A percentile compares a stretch with the other conserved stretches of the same genome.
phyloP scores from a whole-genome alignment of 2,797 vertebrate genomes.

The Danio tinwini region DNA sequence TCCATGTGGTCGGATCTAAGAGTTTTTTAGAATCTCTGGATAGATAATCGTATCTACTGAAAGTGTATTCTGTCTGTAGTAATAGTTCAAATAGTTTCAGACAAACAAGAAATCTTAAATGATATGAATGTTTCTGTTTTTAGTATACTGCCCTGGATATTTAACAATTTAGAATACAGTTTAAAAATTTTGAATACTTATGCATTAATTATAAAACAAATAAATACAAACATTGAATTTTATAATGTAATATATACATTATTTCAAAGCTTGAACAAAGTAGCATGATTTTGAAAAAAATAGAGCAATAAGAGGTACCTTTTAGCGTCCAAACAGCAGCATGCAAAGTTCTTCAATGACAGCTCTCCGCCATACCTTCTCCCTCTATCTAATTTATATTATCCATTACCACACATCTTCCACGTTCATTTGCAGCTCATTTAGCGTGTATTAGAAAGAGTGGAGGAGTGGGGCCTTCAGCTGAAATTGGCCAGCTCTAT shows the following conservation, averaged over 20 bases:
- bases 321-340: neutral
- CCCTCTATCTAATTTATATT: constrained; percentile 62
- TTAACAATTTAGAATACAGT: neutral
- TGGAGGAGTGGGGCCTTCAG: constrained; percentile 18
- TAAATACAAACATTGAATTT: too few relatives aligned
- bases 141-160: neutral
- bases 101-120: neutral
- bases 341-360: neutral
- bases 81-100: constrained; percentile 11
- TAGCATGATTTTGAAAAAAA: too few relatives aligned
- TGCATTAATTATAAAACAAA: too few relatives aligned
- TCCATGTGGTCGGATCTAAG: constrained; percentile 45
- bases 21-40: constrained; percentile 31
- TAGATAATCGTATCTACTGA: neutral
- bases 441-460: constrained; percentile 54
- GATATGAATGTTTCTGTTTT: too few relatives aligned
- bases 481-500: neutral
- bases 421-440: constrained; percentile 63
- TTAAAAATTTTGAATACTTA: too few relatives aligned
- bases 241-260: too few relatives aligned
- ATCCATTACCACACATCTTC: constrained; percentile 55
- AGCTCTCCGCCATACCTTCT: neutral
- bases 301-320: neutral
- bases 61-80: constrained; percentile 12
- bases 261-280: too few relatives aligned